Evolutionary conservation across 2,888 invertebrate species (phyloP), one percentile per base, ranked within the genome.

Genomic region (Caenorhabditis doughertyi): DNA sequence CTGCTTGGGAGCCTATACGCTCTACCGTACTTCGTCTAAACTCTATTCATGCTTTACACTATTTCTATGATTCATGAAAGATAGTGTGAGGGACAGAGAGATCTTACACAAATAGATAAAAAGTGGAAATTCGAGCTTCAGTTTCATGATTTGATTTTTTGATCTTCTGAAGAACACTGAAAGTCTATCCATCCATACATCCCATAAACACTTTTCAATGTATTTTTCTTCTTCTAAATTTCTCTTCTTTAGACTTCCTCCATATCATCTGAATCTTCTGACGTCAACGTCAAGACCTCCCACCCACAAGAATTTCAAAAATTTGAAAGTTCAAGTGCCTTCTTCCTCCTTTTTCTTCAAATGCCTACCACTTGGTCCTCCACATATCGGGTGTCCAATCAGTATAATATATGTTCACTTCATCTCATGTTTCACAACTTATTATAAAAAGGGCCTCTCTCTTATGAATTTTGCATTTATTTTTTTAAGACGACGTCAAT

Each of bases 341-440:
- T 29, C n/a, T 29, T n/a, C 44, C 1, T 44, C 35, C 29, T 18
- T 11, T 56, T 35, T 11, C 42, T 25, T 23, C 44, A 18, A n/a
- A 8, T 18, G 18, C n/a, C 2, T 18, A 16, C 68, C 70, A 70
- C 70, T 70, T 44, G 56, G 56, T 16, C 1, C 23, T 21, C 44
- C 39, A 29, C 5, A 16, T 70, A 70, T 70, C 70, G 70, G 70
- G 32, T 70, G 56, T 56, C 70, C 70, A 70, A 70, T 70, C 70
- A 70, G 67, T 49, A 64, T 64, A 51, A 51, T 39, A 39, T 39
- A 39, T 51, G 51, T 53, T 68, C 67, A 55, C 18, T 39, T 4
- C 47, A n/a, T 39, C 67, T 68, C 67, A 68, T 39, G 35, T 68
- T 68, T 65, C 62, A 62, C 62, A 29, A 64, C 64, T 64, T 64